These are phyloP conservation scores for Drosophila mayaguana DNA, from an alignment of 2,888 invertebrate species.

Conservation along the genomic window DNA sequence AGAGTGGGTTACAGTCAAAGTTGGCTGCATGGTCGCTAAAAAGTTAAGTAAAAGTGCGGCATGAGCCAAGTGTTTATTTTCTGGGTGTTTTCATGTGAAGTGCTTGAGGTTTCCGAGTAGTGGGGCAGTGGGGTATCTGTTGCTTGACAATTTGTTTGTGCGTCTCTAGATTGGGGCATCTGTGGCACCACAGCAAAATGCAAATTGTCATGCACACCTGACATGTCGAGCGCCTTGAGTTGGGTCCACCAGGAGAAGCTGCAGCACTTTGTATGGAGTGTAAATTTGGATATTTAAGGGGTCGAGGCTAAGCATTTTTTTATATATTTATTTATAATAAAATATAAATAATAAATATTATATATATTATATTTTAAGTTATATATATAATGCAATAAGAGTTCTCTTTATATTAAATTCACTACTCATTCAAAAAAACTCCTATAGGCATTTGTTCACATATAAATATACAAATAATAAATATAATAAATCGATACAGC, in stretches of 20 bases:
- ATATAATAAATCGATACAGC: no score
- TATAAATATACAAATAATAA: no score
- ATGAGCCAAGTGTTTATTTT: slow-evolving; percentile 64
- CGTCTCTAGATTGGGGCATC: slow-evolving; percentile 68
- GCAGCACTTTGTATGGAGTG: background rate
- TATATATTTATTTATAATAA: no score
- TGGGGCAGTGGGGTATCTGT: slow-evolving; percentile 14
- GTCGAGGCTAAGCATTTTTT: no score
- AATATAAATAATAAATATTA: no score
- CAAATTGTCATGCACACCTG: slow-evolving; percentile 13
- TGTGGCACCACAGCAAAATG: slow-evolving; percentile 18
- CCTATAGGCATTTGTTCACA: no score
- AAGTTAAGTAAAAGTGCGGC: slow-evolving; percentile 57
- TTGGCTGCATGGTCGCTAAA: slow-evolving; percentile 33
- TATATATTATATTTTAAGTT: no score
- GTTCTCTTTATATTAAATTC: no score
- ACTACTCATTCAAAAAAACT: no score
- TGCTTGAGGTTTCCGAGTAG: background rate
- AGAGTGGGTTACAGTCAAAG: slow-evolving; percentile 13
- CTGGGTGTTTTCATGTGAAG: slow-evolving; percentile 22
- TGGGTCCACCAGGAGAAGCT: background rate
- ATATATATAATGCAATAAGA: no score
- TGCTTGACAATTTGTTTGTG: slow-evolving; percentile 50
- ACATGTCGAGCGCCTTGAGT: background rate
- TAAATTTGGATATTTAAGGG: background rate